Evolutionary conservation across 2,888 invertebrate species (phyloP).

Genomic region (Sisyra nigra): DNA sequence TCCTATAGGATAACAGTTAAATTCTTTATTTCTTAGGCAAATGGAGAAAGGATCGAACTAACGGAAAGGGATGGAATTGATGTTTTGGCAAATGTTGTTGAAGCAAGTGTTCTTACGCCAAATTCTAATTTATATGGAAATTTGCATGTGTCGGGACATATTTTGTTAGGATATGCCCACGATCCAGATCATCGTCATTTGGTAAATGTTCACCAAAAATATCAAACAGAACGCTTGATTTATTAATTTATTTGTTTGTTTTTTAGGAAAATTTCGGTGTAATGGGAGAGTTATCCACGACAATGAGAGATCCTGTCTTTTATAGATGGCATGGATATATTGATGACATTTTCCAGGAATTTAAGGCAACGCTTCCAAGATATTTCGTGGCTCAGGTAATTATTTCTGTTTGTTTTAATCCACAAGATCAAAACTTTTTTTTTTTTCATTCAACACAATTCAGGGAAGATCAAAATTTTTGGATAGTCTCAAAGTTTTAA

Average conservation of each 20-base stretch:
- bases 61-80: constrained; percentile 59
- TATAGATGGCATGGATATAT: constrained; percentile 73
- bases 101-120: constrained; percentile 50
- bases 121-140: constrained; percentile 61
- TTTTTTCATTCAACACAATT: too few relatives aligned
- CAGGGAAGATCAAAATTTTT: too few relatives aligned
- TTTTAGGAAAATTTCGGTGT: constrained; percentile 59
- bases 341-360: constrained; percentile 59
- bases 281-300: constrained; percentile 70
- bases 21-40: constrained; percentile 27
- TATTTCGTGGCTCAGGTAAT: constrained; percentile 35
- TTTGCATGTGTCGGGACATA: constrained; percentile 70
- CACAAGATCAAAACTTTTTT: too few relatives aligned
- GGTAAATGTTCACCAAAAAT: constrained; percentile 26
- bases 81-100: constrained; percentile 62
- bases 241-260: background rate
- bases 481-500: too few relatives aligned
- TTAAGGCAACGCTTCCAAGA: constrained; percentile 51
- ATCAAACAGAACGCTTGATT: too few relatives aligned
- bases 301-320: constrained; percentile 77
- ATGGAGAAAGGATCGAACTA: constrained; percentile 36
- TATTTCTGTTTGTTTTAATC: too few relatives aligned
- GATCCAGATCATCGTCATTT: constrained; percentile 64
- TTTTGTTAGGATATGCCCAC: constrained; percentile 58
- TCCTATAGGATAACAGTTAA: too few relatives aligned